Conservation (phyloP, 2,113 vertebrate genomes). For the Meleagris gallopavo region DNA sequence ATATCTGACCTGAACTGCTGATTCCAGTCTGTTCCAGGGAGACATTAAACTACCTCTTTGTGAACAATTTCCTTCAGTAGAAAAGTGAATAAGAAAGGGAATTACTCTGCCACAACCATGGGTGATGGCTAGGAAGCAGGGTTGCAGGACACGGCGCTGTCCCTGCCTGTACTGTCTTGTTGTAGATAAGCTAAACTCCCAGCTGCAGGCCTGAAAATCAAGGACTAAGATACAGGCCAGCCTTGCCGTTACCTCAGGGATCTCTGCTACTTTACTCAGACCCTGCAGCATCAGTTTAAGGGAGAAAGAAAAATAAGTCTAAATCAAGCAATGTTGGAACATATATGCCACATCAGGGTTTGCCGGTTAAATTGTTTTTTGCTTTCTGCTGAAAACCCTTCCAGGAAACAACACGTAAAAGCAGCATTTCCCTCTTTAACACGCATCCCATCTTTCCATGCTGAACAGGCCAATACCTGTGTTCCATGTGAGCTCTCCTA, state of each 20-base stretch:
- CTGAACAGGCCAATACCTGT: background rate
- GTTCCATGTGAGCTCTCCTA: background rate
- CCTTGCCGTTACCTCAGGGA: background rate
- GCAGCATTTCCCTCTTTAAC: background rate
- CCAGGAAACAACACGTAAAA: background rate
- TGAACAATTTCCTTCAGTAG: background rate
- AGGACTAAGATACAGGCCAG: background rate
- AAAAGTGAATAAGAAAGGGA: background rate
- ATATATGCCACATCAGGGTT: background rate
- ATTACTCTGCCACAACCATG: fast-evolving
- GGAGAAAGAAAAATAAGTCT: background rate
- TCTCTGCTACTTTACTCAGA: background rate
- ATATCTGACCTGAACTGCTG: background rate
- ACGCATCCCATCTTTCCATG: background rate
- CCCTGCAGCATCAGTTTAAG: background rate
- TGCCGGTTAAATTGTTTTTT: fast-evolving
- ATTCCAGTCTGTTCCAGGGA: background rate
- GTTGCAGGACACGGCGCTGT: background rate
- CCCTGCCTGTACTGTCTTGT: background rate
- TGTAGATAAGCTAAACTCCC: background rate
- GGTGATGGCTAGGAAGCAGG: background rate
- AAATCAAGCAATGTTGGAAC: background rate
- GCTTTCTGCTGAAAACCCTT: background rate
- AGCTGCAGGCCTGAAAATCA: background rate
- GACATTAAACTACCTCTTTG: fast-evolving